Percentiles rank a stretch among this genome's conserved stretches.
phyloP scores from a whole-genome alignment of 2,113 vertebrate genomes.

The Oryzias javanicus region DNA sequence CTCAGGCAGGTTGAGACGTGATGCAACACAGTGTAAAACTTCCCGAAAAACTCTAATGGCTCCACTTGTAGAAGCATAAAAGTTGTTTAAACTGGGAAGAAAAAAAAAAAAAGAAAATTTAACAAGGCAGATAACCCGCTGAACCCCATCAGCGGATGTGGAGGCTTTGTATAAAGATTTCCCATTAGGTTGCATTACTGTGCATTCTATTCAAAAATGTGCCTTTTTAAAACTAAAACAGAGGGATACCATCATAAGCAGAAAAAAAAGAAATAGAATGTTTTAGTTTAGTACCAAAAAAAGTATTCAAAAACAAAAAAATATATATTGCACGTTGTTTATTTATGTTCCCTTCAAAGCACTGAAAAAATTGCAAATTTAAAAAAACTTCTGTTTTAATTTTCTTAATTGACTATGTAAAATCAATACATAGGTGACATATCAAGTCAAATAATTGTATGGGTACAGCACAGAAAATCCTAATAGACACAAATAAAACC shows the following conservation, averaged over 20 bases:
- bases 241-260: neutral
- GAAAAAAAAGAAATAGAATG: too few species aligned
- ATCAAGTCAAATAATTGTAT: too few species aligned
- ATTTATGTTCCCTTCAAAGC: too few species aligned
- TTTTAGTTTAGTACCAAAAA: too few species aligned
- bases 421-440: too few species aligned
- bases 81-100: slow-evolving; percentile 11
- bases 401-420: too few species aligned
- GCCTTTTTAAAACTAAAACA: neutral
- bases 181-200: neutral
- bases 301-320: too few species aligned
- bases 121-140: slow-evolving; percentile 12
- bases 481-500: too few species aligned
- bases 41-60: slow-evolving; percentile 34
- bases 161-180: slow-evolving; percentile 10
- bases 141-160: slow-evolving; percentile 18
- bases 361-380: too few species aligned
- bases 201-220: neutral
- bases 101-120: slow-evolving; percentile 4
- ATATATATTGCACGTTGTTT: too few species aligned
- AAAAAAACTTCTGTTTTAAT: too few species aligned
- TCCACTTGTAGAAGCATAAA: slow-evolving; percentile 7
- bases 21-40: slow-evolving; percentile 64
- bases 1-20: slow-evolving; percentile 46
- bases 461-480: too few species aligned